A percentile compares a stretch with the other conserved stretches of the same genome.
Evolutionary conservation across 2,888 invertebrate genomes (phyloP).

Genomic region (Caenorhabditis auriculariae): DNA sequence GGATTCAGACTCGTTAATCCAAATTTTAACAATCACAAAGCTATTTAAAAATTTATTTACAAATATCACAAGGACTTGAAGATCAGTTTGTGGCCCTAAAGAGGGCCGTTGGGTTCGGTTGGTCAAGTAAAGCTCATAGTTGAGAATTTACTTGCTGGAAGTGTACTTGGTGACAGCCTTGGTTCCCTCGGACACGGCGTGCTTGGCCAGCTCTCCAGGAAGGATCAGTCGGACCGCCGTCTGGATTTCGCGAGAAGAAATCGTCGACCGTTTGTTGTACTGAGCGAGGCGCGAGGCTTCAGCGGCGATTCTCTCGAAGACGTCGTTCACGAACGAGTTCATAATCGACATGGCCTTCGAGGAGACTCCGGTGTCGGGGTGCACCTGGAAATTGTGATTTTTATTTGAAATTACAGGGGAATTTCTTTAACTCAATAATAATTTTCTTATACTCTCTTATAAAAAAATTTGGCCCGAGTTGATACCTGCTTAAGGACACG

Average conservation of each 20-base stretch:
- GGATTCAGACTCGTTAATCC: no score
- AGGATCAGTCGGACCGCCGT: conserved; percentile 58
- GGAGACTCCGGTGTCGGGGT: conserved; percentile 74
- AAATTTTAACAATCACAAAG: no score
- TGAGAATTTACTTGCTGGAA: conserved; percentile 30
- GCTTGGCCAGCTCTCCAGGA: conserved; percentile 45
- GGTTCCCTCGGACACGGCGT: conserved; percentile 42
- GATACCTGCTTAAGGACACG: conserved; percentile 72
- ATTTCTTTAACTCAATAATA: no score
- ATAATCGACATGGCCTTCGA: conserved; percentile 76
- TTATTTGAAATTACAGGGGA: no score
- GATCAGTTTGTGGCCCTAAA: conserved; percentile 40
- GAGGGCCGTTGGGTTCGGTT: conserved; percentile 38
- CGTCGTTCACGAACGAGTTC: conserved; percentile 77
- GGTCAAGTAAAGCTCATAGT: no score
- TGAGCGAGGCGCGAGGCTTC: conserved; percentile 69
- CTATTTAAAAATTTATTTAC: no score
- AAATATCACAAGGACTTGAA: no score
- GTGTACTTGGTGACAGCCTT: conserved; percentile 45
- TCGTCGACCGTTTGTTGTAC: conserved; percentile 73
- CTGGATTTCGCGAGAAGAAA: conserved; percentile 69
- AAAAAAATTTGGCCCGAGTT: no score
- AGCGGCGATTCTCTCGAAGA: conserved; percentile 75
- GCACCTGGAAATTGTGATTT: conserved; percentile 69
- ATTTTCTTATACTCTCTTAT: no score